Conservation (phyloP, 2,113 vertebrate genomes). For the Chaetodon auriga region DNA sequence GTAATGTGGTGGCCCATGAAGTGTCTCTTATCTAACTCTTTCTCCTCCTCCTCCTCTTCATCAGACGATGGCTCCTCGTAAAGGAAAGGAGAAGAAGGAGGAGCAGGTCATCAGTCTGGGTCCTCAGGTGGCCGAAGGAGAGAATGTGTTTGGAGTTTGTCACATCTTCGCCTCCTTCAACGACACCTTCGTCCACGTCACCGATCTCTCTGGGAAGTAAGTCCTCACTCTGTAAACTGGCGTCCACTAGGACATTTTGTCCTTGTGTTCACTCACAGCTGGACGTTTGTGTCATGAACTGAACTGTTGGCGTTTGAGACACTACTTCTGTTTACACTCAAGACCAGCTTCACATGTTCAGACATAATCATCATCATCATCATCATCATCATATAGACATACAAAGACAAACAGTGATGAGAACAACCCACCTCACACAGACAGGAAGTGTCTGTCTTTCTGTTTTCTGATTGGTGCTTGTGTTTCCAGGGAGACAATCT, state of each 20-base stretch:
- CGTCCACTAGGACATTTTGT: too few relatives aligned
- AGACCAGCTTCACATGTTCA: too few relatives aligned
- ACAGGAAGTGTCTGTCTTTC: too few relatives aligned
- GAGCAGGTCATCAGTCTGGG: slow-evolving; percentile 99
- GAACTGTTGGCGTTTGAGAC: too few relatives aligned
- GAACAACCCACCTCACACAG: too few relatives aligned
- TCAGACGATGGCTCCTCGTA: slow-evolving; percentile 97
- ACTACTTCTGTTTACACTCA: neutral
- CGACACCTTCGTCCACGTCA: slow-evolving; percentile 98
- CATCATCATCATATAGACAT: too few relatives aligned
- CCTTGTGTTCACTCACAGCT: too few relatives aligned
- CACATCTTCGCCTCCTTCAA: slow-evolving; percentile 99
- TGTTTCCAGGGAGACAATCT: slow-evolving; percentile 93
- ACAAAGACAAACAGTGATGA: too few relatives aligned
- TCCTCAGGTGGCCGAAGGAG: slow-evolving; percentile 97
- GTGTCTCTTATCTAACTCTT: neutral
- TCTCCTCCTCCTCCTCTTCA: neutral
- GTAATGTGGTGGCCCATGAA: neutral
- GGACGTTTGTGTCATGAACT: too few relatives aligned
- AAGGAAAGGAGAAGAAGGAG: slow-evolving; percentile 99
- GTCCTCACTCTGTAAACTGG: slow-evolving; percentile 44
- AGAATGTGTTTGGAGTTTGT: slow-evolving; percentile 97
- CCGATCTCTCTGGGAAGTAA: slow-evolving; percentile 99
- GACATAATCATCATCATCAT: too few relatives aligned
- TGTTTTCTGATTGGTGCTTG: neutral